A percentile compares a stretch with the other conserved stretches of the same genome.
These are phyloP conservation scores for Etia nguti DNA, from an alignment of 2,113 vertebrate species.

Conservation along the genomic window DNA sequence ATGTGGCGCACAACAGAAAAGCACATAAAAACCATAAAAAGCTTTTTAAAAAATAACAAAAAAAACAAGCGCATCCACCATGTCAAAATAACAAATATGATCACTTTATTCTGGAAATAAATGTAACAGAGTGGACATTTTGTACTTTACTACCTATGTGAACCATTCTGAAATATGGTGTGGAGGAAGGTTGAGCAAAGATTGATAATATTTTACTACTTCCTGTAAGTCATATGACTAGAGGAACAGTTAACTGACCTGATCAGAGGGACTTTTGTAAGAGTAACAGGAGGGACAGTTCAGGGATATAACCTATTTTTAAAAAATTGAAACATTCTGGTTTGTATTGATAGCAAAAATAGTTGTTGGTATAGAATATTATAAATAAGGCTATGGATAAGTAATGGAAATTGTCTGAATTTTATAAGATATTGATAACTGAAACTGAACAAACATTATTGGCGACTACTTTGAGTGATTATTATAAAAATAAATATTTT, in stretches of 20 bases:
- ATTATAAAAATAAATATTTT: neutral
- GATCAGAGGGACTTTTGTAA: neutral
- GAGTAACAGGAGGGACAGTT: neutral
- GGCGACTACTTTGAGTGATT: no score
- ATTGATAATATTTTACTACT: neutral
- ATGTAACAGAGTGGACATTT: neutral
- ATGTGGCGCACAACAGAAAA: no score
- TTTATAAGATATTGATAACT: neutral
- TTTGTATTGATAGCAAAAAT: neutral
- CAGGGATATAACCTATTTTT: neutral
- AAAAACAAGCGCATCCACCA: neutral
- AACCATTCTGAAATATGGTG: neutral
- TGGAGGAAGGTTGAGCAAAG: neutral
- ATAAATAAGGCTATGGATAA: neutral
- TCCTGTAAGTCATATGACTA: neutral
- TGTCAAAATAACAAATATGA: neutral
- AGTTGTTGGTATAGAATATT: neutral
- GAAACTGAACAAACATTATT: neutral
- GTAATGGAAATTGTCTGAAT: neutral
- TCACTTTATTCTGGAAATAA: neutral
- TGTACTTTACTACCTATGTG: neutral
- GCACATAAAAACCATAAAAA: no score
- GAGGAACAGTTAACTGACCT: neutral
- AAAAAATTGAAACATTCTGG: neutral
- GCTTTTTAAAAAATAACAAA: neutral